phyloP scores from a whole-genome alignment of 2,113 vertebrate genomes.

The Rhombomys opimus region DNA sequence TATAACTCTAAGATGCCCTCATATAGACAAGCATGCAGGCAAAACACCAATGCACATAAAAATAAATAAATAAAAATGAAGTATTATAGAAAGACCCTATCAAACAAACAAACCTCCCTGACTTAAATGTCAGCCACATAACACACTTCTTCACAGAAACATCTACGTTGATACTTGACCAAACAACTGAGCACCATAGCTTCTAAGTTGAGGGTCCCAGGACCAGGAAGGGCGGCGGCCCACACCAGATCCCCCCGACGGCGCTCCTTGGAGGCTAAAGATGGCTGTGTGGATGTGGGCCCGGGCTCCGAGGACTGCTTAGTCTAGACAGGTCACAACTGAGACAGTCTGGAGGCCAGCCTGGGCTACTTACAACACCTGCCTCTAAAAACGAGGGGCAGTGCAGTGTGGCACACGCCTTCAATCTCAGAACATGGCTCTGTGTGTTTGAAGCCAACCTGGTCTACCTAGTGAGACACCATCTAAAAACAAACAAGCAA shows the following conservation, averaged over 20 bases:
- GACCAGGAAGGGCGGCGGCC: neutral
- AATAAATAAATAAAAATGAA: neutral
- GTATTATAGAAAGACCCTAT: neutral
- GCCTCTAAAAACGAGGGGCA: neutral
- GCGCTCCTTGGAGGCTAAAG: neutral
- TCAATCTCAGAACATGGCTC: neutral
- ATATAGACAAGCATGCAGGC: neutral
- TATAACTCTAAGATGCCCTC: neutral
- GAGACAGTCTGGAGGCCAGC: neutral
- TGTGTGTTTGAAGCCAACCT: neutral
- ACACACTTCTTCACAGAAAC: neutral
- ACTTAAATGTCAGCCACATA: neutral
- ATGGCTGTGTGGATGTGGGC: neutral
- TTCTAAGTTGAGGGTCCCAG: neutral
- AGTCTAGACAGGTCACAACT: neutral
- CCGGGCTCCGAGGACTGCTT: neutral
- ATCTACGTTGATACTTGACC: neutral
- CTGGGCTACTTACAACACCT: neutral
- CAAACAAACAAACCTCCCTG: neutral
- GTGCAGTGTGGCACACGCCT: neutral
- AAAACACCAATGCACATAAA: neutral
- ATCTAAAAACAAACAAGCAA: no score
- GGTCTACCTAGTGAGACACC: neutral
- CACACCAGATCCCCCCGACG: neutral
- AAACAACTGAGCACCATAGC: neutral